A percentile compares a stretch with the other conserved stretches of the same genome.
Conservation (phyloP, 1,140 invertebrate species). For the Gonatopus flavifemur region DNA sequence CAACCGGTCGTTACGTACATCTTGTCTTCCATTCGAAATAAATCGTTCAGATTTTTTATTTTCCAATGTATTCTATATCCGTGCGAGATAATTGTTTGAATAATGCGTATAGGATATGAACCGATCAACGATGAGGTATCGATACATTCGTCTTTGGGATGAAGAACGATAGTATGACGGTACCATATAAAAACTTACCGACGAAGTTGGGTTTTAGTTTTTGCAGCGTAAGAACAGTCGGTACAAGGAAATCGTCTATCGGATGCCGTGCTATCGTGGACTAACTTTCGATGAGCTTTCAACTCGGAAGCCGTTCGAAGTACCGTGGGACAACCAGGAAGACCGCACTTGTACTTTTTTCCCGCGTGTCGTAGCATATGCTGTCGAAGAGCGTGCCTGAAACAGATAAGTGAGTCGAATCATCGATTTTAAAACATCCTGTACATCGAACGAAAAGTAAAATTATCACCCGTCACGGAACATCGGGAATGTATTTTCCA, state of each 20-base stretch:
- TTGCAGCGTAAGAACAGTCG: conserved; percentile 67
- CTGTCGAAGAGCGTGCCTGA: conserved; percentile 61
- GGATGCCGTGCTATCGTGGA: conserved; percentile 53
- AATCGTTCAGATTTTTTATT: neutral
- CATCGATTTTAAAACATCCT: too few relatives aligned
- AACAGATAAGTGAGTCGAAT: too few relatives aligned
- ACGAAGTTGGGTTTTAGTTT: conserved; percentile 64
- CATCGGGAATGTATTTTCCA: neutral
- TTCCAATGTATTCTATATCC: neutral
- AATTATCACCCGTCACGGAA: neutral
- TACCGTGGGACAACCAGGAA: conserved; percentile 59
- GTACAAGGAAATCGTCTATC: conserved; percentile 63
- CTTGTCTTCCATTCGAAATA: neutral
- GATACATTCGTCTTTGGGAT: neutral
- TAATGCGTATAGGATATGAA: neutral
- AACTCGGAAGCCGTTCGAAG: conserved; percentile 62
- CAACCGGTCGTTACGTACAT: neutral
- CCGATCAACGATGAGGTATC: conserved; percentile 2
- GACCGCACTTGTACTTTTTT: conserved; percentile 63
- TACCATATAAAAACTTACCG: too few relatives aligned
- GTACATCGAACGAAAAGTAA: neutral
- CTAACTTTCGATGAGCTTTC: conserved; percentile 50
- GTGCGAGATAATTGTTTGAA: neutral
- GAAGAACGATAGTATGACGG: too few relatives aligned
- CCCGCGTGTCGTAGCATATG: conserved; percentile 65